Conservation (phyloP, 2,113 vertebrate genomes). For the human (Homo sapiens) region DNA sequence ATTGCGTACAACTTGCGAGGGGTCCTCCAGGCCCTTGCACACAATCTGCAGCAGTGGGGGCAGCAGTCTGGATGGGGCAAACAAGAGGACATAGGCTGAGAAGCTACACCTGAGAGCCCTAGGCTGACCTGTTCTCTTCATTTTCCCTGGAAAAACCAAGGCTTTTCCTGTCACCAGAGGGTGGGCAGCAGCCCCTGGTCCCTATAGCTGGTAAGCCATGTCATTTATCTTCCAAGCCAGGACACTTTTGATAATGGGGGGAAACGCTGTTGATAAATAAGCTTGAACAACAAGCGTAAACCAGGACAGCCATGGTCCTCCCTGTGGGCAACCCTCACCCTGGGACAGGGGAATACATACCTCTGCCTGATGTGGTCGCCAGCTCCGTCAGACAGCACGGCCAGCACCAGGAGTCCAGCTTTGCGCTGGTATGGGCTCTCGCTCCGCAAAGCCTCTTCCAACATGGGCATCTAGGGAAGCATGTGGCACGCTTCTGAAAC, state of each 20-base stretch:
- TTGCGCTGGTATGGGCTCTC: slow-evolving; percentile 89
- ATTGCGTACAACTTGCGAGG: slow-evolving; percentile 89
- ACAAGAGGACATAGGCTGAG: background rate
- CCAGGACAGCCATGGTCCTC: background rate
- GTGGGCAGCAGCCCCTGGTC: background rate
- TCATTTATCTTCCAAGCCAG: background rate
- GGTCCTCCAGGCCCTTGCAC: slow-evolving; percentile 88
- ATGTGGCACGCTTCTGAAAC: background rate
- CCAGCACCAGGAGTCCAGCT: slow-evolving; percentile 92
- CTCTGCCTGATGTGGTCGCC: slow-evolving; percentile 92
- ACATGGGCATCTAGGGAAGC: slow-evolving; percentile 85
- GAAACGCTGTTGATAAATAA: background rate
- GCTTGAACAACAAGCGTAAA: background rate
- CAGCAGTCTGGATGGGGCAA: slow-evolving; percentile 84
- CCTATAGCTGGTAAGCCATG: background rate
- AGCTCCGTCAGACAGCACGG: slow-evolving; percentile 93
- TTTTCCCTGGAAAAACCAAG: background rate
- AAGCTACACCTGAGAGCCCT: background rate
- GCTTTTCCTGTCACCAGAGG: background rate
- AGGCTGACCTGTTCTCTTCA: background rate
- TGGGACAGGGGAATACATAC: slow-evolving; percentile 71
- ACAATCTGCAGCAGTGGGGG: slow-evolving; percentile 88
- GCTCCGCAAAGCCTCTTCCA: slow-evolving; percentile 87
- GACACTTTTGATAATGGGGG: background rate
- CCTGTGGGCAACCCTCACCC: background rate